These are phyloP conservation scores for Tympanuchus pallidicinctus DNA, from an alignment of 2,113 vertebrate genomes.

Conservation along the genomic window DNA sequence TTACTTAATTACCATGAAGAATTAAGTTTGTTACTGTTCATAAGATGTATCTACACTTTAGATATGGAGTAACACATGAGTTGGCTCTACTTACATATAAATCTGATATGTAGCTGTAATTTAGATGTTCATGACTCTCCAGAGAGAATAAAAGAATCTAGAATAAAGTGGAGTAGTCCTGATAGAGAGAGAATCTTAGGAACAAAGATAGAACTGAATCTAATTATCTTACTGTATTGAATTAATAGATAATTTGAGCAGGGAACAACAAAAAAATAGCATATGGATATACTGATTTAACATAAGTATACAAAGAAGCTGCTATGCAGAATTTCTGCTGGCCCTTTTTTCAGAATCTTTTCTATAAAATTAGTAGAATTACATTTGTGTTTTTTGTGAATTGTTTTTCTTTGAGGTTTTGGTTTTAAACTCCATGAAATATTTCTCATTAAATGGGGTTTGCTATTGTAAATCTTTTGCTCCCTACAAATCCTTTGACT, in stretches of 20 bases:
- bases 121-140: neutral
- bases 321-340: neutral
- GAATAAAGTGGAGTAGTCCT: neutral
- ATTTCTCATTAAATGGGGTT: neutral
- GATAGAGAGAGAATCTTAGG: neutral
- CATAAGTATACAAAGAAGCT: neutral
- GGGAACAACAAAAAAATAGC: too few species aligned
- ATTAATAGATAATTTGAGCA: neutral
- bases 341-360: neutral
- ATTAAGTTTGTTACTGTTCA: neutral
- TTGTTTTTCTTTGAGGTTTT: neutral
- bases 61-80: neutral
- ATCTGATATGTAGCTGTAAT: neutral
- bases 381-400: neutral
- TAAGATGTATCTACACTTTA: neutral
- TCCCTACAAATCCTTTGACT: neutral
- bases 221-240: neutral
- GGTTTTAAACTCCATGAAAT: neutral
- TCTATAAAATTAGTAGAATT: neutral
- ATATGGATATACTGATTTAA: neutral
- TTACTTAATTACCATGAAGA: neutral
- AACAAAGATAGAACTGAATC: neutral
- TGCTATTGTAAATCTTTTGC: neutral
- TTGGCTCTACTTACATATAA: neutral
- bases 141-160: neutral